A percentile compares a stretch with the other conserved stretches of the same genome.
Evolutionary conservation across 2,888 invertebrate species (phyloP).

Genomic region (Baccha elongata): DNA sequence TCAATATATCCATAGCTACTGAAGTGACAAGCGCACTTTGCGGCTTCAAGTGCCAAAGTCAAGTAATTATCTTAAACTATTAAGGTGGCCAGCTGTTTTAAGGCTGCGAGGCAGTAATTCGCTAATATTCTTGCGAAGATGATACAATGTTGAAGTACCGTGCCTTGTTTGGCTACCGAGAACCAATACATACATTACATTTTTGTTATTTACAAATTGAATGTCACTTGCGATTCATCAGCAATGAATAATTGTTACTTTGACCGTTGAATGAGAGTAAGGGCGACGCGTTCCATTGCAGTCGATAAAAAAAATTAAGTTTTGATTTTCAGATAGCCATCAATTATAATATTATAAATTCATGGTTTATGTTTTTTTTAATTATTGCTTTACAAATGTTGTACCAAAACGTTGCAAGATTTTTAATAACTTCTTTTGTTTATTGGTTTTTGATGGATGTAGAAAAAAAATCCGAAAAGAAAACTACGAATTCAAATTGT

Average conservation of each 20-base stretch:
- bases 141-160: constrained; percentile 11
- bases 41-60: constrained; percentile 19
- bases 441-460: not conserved
- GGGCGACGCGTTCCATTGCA: constrained; percentile 12
- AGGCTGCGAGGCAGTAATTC: constrained; percentile 9
- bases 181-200: no score
- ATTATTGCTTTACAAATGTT: not conserved
- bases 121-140: constrained; percentile 16
- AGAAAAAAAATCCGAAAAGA: no score
- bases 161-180: not conserved
- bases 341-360: not conserved
- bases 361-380: not conserved
- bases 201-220: not conserved
- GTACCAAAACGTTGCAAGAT: not conserved
- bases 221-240: constrained; percentile 33
- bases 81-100: not conserved
- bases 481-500: no score
- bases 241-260: constrained; percentile 50
- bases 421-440: not conserved
- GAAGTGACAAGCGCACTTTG: constrained; percentile 17
- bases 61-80: constrained; percentile 11
- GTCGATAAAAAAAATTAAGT: not conserved
- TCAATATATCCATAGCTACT: not conserved
- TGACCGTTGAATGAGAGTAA: constrained; percentile 30
- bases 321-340: not conserved